Evolutionary conservation across 2,888 invertebrate genomes (phyloP), one percentile per base, ranked within the genome.

Genomic region (Cantharis rufa): DNA sequence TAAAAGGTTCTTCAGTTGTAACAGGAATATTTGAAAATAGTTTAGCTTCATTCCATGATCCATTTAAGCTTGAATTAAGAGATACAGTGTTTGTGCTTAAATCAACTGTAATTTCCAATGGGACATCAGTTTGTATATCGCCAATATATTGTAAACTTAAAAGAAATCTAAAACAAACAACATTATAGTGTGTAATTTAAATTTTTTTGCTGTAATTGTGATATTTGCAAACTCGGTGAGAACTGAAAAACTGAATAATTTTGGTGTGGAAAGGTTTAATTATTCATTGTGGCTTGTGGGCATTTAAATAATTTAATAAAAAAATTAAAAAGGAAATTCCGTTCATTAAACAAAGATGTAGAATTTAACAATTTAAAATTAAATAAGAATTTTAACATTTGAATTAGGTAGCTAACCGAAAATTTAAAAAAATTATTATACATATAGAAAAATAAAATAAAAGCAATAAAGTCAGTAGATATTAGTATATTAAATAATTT

Each of bases 111-210:
- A 94, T 84, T 81, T 94, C 94, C 1, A 94, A 86, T 0, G 93
- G 93, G 63, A 94, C 92, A 83, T 94, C 93, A 83, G 93, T 93
- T 0, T 93, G 89, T 0, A 92, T 89, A 83, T 90, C 91, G 0
- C 93, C 92, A 0, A 94, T 94, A 80, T 92, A 90, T 81, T 93
- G 93, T 48, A 94, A 89, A 86, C 94, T 93, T 7, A 94, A 89
- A 0, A 92, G 92, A 86, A 94, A 93, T 76, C 92, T 92, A 84
- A 0, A 81, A 74, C 7, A 24, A n/a, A 11, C 21, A 18, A 68
- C 11, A 11, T n/a, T 24, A 62, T 15, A 62, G 15, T n/a, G n/a
- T 10, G 10, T 11, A 28, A 3, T 11, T 28, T 10, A 0, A 11
- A 11, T 28, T 28, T 28, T 2, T 10, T 3, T 27, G 27, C 10